Base-by-base conservation (phyloP, 37 sponge, comb jelly and placozoan species). In the Oopsacas minuta region DNA sequence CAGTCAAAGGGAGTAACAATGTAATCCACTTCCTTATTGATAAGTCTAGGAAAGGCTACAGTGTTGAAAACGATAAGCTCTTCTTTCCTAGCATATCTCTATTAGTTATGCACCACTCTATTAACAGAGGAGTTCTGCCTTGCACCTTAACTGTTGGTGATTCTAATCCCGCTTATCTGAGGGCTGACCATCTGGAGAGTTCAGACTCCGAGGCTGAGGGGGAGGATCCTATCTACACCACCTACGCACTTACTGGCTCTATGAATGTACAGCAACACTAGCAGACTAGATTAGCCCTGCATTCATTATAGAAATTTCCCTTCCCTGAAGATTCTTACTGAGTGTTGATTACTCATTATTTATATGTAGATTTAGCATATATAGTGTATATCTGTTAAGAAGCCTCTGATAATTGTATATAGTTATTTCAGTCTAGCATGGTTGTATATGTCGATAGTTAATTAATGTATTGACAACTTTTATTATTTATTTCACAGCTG, bases 221-320 rank as follows among this genome's bases (percentile, higher is more conserved):
- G 75, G 75, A 61, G 75, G 75, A 61, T 12, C 75, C 75, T 34
- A 61, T 61, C 75, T 61, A 61, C 75, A 61, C 75, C 75, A 7
- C 20, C 20, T 12, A 61, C 75, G 75, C 75, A 25, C 28, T 61
- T 34, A 61, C 75, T 12, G 30, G 30, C 30, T 61, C 75, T 34
- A 61, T 61, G 75, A 61, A 61, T 10, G 28, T 61, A 61, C 75
- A 61, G 5, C 75, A 61, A n/a, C 49, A 42, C 49, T 42, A 42
- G 15, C 49, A n/a, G n/a, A n/a, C n/a, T n/a, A n/a, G n/a, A n/a
- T n/a, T n/a, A n/a, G n/a, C n/a, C n/a, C n/a, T n/a, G n/a, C n/a
- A n/a, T n/a, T n/a, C n/a, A n/a, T n/a, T n/a, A n/a, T n/a, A n/a
- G n/a, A n/a, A n/a, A n/a, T n/a, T n/a, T n/a, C n/a, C n/a, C n/a